Base-by-base conservation (phyloP, 2,797 vertebrate genomes). In the Danio aesculapii region DNA sequence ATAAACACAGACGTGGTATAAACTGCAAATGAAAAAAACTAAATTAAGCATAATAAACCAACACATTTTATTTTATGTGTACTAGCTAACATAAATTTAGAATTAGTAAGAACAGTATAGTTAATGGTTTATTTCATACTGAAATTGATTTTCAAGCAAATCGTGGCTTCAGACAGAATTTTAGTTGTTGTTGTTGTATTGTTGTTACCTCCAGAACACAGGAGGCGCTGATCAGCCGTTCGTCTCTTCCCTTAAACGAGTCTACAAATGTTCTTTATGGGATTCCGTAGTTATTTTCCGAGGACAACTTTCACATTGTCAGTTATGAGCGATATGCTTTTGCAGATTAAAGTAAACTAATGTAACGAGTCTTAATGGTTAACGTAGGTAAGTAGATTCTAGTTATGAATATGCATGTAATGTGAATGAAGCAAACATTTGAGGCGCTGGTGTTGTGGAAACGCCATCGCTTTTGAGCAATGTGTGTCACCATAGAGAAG, bases 271-370 rank as follows among this genome's bases (percentile, higher is more conserved):
- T 71, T 11, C 66, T 43, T 12, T 43, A 19, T n/a, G 41, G 58
- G 58, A 0, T 19, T 41, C 81, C 66, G 74, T 82, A 82, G 57
- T 8, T 62, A 62, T 76, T 13, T 39, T 63, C 14, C 52, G 7
- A 50, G 21, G n/a, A 10, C 16, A 57, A 46, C 66, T 63, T 76
- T 81, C 58, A 61, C 17, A 61, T 52, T 67, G 39, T 53, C n/a
- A 81, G 30, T 46, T 57, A 57, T 77, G 58, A 4, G 2, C 11
- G 6, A 61, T 17, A 9, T 19, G 43, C 14, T 13, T 64, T 44
- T 64, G 8, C 44, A 8, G 21, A 10, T 77, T 55, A n/a, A 76
- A 52, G 55, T 14, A 77, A 46, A n/a, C 11, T 30, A 55, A 57
- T 61, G 19, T 44, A 63, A 19, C n/a, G 14, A 47, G 14, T 57